Conservation (phyloP, 53 echinoderm and acorn worm species). For the Luidia sarsii region DNA sequence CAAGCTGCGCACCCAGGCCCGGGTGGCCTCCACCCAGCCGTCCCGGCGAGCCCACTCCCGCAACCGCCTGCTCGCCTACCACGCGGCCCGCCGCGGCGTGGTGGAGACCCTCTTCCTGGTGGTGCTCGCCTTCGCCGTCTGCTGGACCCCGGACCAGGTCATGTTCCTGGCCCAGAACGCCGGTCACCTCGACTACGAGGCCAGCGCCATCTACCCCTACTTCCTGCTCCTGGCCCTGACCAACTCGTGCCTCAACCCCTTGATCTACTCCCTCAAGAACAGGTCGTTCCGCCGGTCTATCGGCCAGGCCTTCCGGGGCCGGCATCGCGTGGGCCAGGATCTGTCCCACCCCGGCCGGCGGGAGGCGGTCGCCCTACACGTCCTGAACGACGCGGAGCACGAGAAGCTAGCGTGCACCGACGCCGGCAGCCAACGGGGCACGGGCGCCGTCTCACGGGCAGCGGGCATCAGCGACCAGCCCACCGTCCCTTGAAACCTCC, state of each 20-base stretch:
- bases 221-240: constrained; percentile 76
- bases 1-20: constrained; percentile 60
- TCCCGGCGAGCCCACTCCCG: constrained; percentile 43
- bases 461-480: no score
- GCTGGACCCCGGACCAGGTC: constrained; percentile 94
- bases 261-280: constrained; percentile 85
- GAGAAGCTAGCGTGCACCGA: constrained; percentile 11
- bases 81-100: constrained; percentile 65
- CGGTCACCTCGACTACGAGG: constrained; percentile 68
- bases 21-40: constrained; percentile 7
- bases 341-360: constrained; percentile 14
- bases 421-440: no score
- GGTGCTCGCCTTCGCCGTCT: constrained; percentile 75
- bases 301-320: constrained; percentile 45
- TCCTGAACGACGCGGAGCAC: constrained; percentile 23
- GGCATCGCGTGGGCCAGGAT: constrained; percentile 53
- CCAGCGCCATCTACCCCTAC: constrained; percentile 74
- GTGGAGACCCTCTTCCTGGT: constrained; percentile 84
- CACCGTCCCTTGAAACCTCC: no score
- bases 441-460: no score
- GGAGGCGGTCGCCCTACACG: constrained; percentile 13
- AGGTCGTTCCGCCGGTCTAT: constrained; percentile 70
- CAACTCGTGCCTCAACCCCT: constrained; percentile 81
- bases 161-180: constrained; percentile 77
- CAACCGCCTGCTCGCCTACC: constrained; percentile 42